A percentile compares a stretch with the other conserved stretches of the same genome.
Conservation (phyloP, 2,797 vertebrate genomes). For the Geotrypetes seraphini region DNA sequence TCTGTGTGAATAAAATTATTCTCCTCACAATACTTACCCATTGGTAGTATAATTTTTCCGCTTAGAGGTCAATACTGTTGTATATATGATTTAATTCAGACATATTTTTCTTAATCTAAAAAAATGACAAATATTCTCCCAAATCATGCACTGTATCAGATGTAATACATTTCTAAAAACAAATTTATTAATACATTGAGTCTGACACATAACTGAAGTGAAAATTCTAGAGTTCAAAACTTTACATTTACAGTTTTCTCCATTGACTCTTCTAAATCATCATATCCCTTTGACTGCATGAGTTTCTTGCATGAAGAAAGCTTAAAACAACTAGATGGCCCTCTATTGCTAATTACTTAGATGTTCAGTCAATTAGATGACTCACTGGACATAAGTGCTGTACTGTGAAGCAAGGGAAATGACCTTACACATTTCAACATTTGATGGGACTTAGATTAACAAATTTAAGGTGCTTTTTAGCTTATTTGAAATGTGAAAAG, state of each 20-base stretch:
- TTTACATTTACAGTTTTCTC: slow-evolving; percentile 7
- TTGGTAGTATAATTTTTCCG: slow-evolving; percentile 11
- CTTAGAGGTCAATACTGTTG: slow-evolving; percentile 8
- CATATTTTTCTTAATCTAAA: slow-evolving; percentile 7
- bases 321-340: slow-evolving; percentile 5
- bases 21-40: slow-evolving; percentile 15
- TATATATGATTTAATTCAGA: background rate
- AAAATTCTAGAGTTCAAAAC: slow-evolving; percentile 1
- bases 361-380: background rate
- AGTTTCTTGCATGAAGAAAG: slow-evolving; percentile 3
- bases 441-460: background rate
- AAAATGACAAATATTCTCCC: background rate
- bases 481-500: background rate
- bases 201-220: background rate
- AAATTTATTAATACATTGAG: no score
- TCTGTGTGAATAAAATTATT: slow-evolving; percentile 28
- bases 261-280: background rate
- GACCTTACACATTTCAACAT: background rate
- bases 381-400: background rate
- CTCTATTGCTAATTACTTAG: slow-evolving; percentile 1
- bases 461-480: background rate
- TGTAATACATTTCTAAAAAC: no score
- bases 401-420: slow-evolving; percentile 2
- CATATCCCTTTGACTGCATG: slow-evolving; percentile 1
- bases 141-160: background rate